Evolutionary conservation across 2,888 invertebrate species (phyloP).

Genomic region (Sabatieria punctata): DNA sequence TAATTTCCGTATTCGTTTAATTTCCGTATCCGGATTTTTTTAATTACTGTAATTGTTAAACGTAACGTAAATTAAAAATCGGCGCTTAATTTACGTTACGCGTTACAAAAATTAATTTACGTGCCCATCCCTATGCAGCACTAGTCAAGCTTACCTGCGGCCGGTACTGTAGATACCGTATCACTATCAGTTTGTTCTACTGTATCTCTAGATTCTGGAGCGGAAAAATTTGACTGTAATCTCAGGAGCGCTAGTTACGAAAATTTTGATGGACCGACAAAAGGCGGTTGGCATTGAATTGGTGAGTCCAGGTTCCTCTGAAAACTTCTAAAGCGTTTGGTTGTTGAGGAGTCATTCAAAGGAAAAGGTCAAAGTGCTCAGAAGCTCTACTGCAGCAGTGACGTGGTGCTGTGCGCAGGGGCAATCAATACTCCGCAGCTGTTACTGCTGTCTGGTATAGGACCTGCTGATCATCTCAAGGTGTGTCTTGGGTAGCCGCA

Average conservation of each 20-base stretch:
- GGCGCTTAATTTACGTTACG: too few relatives aligned
- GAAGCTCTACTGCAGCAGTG: conserved; percentile 47
- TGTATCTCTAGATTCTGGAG: conserved; percentile 3
- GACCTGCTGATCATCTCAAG: conserved; percentile 21
- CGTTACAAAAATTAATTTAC: too few relatives aligned
- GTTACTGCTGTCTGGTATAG: conserved; percentile 67
- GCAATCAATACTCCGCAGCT: conserved; percentile 82
- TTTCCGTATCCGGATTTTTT: too few relatives aligned
- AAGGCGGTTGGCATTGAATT: conserved; percentile 36
- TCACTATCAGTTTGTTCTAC: too few relatives aligned
- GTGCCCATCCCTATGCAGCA: conserved; percentile 50
- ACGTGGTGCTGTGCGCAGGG: conserved; percentile 75
- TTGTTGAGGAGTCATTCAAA: too few relatives aligned
- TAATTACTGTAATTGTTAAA: too few relatives aligned
- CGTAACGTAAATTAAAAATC: too few relatives aligned
- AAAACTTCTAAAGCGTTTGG: too few relatives aligned
- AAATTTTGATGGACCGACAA: conserved; percentile 32
- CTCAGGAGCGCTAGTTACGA: conserved; percentile 7
- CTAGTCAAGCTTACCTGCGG: conserved; percentile 49
- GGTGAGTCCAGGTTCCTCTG: too few relatives aligned
- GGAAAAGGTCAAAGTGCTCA: too few relatives aligned
- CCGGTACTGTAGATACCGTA: conserved; percentile 14
- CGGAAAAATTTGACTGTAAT: conserved; percentile 21
- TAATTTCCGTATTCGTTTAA: too few relatives aligned
- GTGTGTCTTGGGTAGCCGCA: conserved; percentile 1